Conservation (phyloP, 1,140 invertebrate genomes). For the Bombyx mandarina region DNA sequence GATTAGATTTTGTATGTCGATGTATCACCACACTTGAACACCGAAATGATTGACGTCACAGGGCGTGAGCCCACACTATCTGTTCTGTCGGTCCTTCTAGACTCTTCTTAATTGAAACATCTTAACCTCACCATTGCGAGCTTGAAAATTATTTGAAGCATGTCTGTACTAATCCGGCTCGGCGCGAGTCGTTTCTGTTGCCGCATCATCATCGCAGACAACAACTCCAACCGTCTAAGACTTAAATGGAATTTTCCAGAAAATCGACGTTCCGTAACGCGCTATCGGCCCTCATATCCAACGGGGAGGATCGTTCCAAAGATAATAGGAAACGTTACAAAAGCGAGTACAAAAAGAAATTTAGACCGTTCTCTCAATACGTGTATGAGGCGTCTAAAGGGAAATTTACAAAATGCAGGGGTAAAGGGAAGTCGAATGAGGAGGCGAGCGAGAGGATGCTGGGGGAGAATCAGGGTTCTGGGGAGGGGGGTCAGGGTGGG, state of each 20-base stretch:
- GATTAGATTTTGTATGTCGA: slow-evolving; percentile 66
- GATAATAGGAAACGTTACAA: slow-evolving; percentile 73
- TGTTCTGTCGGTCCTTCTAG: slow-evolving; percentile 43
- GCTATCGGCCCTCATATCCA: slow-evolving; percentile 70
- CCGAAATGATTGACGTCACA: slow-evolving; percentile 27
- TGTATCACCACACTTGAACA: slow-evolving; percentile 63
- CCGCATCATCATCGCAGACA: slow-evolving; percentile 53
- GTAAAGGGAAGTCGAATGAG: slow-evolving; percentile 68
- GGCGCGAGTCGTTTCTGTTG: slow-evolving; percentile 63
- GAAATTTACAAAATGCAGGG: slow-evolving; percentile 76
- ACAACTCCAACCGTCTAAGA: slow-evolving; percentile 52
- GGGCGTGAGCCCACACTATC: slow-evolving; percentile 31
- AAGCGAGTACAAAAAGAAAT: slow-evolving; percentile 86
- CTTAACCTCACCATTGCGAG: slow-evolving; percentile 64
- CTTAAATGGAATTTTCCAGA: slow-evolving; percentile 70
- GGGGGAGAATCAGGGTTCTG: slow-evolving; percentile 24
- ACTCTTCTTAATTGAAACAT: slow-evolving; percentile 58
- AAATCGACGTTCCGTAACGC: slow-evolving; percentile 72
- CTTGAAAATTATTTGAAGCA: slow-evolving; percentile 67
- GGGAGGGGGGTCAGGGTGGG: slow-evolving; percentile 75
- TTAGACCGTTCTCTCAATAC: slow-evolving; percentile 86
- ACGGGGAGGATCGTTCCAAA: slow-evolving; percentile 70
- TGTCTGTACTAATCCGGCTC: slow-evolving; percentile 64
- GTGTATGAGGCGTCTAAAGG: slow-evolving; percentile 82
- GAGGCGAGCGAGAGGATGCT: slow-evolving; percentile 61